phyloP scores from a whole-genome alignment of 2,113 vertebrate species.

The Stegastes partitus region DNA sequence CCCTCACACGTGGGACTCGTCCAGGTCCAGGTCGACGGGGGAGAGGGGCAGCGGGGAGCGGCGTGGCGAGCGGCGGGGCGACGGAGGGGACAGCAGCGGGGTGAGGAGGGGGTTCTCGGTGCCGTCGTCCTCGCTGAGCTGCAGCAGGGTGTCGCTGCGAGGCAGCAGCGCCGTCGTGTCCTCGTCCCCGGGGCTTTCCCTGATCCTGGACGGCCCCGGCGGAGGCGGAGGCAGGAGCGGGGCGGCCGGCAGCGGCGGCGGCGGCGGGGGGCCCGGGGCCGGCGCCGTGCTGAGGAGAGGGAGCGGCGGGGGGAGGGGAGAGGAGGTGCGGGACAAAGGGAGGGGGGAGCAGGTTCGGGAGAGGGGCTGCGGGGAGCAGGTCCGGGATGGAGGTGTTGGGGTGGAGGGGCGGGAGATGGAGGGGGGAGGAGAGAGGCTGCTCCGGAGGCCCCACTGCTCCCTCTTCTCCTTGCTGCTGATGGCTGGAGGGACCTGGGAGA shows the following conservation, averaged over 20 bases:
- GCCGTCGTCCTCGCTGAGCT: slow-evolving; percentile 88
- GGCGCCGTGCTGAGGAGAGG: slow-evolving; percentile 73
- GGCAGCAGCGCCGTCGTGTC: slow-evolving; percentile 92
- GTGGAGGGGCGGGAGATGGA: slow-evolving; percentile 76
- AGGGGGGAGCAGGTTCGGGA: slow-evolving; percentile 80
- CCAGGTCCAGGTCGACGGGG: slow-evolving; percentile 89
- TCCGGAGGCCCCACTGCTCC: slow-evolving; percentile 80
- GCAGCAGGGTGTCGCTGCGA: slow-evolving; percentile 86
- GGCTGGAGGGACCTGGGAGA: slow-evolving; percentile 66
- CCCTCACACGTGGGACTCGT: slow-evolving; percentile 93
- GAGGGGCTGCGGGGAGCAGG: slow-evolving; percentile 69
- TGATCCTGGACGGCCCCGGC: slow-evolving; percentile 74
- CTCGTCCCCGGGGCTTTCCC: slow-evolving; percentile 90
- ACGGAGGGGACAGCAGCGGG: slow-evolving; percentile 78
- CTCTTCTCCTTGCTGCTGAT: slow-evolving; percentile 79
- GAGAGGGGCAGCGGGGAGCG: slow-evolving; percentile 76
- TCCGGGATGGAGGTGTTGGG: slow-evolving; percentile 71
- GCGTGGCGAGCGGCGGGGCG: slow-evolving; percentile 43
- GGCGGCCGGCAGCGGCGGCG: slow-evolving; percentile 8
- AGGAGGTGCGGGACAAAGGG: slow-evolving; percentile 76
- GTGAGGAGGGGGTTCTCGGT: slow-evolving; percentile 94
- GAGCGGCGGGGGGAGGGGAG: slow-evolving; percentile 72
- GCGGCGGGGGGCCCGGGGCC: slow-evolving; percentile 66
- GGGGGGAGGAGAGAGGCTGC: slow-evolving; percentile 81
- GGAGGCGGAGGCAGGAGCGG: slow-evolving; percentile 48